Evolutionary conservation across 2,888 invertebrate species (phyloP).

Genomic region (Epinotia nisella): DNA sequence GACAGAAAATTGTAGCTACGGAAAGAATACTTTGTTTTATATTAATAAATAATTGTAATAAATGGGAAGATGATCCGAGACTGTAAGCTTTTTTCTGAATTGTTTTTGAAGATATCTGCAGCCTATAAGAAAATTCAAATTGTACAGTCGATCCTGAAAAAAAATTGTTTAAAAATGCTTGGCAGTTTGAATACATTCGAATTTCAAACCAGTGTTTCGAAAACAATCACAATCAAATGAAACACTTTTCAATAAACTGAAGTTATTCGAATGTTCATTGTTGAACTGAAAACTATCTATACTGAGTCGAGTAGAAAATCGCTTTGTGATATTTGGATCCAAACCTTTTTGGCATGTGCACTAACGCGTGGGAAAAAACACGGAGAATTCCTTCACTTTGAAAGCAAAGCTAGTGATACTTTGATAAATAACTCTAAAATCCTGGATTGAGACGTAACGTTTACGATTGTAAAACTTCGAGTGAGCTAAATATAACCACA

Average conservation of each 20-base stretch:
- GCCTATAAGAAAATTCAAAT: background rate
- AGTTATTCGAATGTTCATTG: constrained; percentile 51
- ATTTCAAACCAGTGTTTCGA: constrained; percentile 1
- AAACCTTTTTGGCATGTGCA: background rate
- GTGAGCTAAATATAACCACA: no score
- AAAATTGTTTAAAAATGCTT: background rate
- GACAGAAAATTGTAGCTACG: no score
- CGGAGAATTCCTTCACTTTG: constrained; percentile 20
- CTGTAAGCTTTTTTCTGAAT: background rate
- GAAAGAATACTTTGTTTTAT: no score
- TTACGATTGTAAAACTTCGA: constrained; percentile 65
- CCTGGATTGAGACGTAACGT: constrained; percentile 55
- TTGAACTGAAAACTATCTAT: constrained; percentile 47
- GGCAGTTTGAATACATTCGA: background rate
- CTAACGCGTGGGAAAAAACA: constrained; percentile 4
- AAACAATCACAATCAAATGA: constrained; percentile 24
- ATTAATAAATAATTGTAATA: no score
- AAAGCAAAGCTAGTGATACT: constrained; percentile 40
- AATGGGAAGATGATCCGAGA: background rate
- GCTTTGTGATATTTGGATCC: constrained; percentile 36
- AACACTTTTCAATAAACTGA: constrained; percentile 56
- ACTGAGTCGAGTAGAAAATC: constrained; percentile 25
- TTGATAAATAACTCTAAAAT: constrained; percentile 53
- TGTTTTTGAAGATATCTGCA: background rate
- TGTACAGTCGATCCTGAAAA: background rate